These are phyloP conservation scores for Pseudococcus viburni DNA, from an alignment of 2,888 invertebrate species.

Conservation along the genomic window DNA sequence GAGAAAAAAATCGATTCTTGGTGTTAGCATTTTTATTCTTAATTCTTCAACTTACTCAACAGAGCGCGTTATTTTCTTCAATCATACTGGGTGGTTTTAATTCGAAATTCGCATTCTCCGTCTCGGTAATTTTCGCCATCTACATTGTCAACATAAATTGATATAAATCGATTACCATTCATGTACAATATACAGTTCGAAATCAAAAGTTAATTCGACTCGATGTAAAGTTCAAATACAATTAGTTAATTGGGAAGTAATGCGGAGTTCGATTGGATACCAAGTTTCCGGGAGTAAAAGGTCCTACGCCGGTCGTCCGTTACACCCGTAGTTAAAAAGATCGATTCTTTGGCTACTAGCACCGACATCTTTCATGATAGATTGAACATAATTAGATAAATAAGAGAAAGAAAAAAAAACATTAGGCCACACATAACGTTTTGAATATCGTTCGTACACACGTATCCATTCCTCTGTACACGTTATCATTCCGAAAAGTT, in stretches of 20 bases:
- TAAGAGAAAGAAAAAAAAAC: slow-evolving; percentile 23
- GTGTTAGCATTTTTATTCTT: slow-evolving; percentile 17
- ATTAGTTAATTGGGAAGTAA: slow-evolving; percentile 63
- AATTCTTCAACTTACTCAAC: neutral
- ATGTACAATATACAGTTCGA: neutral
- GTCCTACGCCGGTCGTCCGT: neutral
- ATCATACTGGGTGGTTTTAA: neutral
- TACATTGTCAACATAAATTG: slow-evolving; percentile 59
- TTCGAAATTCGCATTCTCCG: neutral
- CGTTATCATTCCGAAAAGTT: slow-evolving; percentile 37
- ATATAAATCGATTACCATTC: slow-evolving; percentile 65
- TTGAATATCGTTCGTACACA: neutral
- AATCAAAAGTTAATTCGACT: slow-evolving; percentile 45
- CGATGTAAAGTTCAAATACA: slow-evolving; percentile 53
- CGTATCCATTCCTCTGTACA: neutral
- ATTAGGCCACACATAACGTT: slow-evolving; percentile 60
- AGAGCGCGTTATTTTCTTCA: slow-evolving; percentile 19
- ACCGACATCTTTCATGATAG: slow-evolving; percentile 60
- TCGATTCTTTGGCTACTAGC: slow-evolving; percentile 57
- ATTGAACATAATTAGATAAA: slow-evolving; percentile 65
- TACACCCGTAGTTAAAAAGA: slow-evolving; percentile 49
- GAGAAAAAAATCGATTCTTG: slow-evolving; percentile 8
- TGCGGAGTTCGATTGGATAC: slow-evolving; percentile 61
- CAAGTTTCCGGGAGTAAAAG: slow-evolving; percentile 60
- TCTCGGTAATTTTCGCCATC: neutral